Percentiles rank a stretch among this genome's conserved stretches.
phyloP scores from a whole-genome alignment of 1,140 invertebrate species.

The Caenorhabditis briggsae region DNA sequence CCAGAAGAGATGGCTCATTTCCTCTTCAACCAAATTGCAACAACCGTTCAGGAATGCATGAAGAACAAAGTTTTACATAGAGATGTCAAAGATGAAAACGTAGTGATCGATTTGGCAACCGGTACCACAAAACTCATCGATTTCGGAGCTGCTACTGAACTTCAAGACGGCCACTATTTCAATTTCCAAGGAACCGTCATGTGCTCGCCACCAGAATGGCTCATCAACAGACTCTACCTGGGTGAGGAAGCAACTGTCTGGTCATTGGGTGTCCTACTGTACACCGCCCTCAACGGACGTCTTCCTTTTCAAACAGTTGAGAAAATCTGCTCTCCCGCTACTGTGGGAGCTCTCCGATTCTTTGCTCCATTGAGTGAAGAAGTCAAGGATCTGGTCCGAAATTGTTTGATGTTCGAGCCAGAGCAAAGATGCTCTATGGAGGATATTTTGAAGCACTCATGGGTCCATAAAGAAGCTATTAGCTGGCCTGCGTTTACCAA shows the following conservation, averaged over 20 bases:
- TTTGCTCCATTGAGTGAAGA: constrained; percentile 37
- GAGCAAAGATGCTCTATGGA: constrained; percentile 48
- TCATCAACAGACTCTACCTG: constrained; percentile 81
- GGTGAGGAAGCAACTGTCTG: constrained; percentile 83
- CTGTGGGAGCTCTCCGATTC: constrained; percentile 53
- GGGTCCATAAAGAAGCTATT: not conserved
- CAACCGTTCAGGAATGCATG: constrained; percentile 80
- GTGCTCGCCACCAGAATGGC: constrained; percentile 85
- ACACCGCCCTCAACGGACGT: constrained; percentile 84
- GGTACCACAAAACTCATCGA: constrained; percentile 82
- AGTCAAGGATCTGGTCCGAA: constrained; percentile 47
- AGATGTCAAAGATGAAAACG: constrained; percentile 83
- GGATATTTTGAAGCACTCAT: constrained; percentile 53
- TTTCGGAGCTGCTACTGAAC: constrained; percentile 83
- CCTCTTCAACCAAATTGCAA: constrained; percentile 81
- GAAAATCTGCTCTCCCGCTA: constrained; percentile 79
- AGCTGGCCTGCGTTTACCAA: too few relatives aligned
- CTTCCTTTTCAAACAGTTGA: constrained; percentile 84
- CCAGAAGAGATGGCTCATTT: constrained; percentile 80
- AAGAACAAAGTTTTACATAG: constrained; percentile 81
- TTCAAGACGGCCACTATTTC: constrained; percentile 82
- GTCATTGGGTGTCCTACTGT: constrained; percentile 84
- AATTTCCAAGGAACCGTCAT: constrained; percentile 84
- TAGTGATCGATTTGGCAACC: constrained; percentile 82
- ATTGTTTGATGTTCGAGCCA: constrained; percentile 58